Percentiles rank a stretch among this genome's conserved stretches.
Conservation (phyloP, 2,113 vertebrate genomes). For the Tautogolabrus adspersus region DNA sequence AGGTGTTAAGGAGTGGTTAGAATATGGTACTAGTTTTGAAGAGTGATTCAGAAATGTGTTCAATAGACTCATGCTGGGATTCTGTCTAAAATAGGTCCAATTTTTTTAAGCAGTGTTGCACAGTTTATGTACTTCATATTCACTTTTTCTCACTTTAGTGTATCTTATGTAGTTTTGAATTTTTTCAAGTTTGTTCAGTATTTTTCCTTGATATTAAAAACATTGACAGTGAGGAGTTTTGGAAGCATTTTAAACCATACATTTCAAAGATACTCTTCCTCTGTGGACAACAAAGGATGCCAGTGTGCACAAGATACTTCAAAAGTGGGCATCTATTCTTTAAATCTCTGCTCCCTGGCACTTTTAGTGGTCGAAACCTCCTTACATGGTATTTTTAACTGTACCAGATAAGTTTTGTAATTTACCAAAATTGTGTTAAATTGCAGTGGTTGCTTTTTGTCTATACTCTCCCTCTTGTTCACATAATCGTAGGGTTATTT, state of each 20-base stretch:
- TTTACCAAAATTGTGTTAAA: background rate
- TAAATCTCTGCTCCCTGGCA: background rate
- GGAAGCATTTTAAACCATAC: background rate
- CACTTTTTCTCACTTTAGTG: too few relatives aligned
- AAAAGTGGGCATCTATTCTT: background rate
- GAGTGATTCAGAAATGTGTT: too few relatives aligned
- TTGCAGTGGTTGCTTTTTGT: background rate
- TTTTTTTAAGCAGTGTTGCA: too few relatives aligned
- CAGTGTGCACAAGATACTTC: background rate
- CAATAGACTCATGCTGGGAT: too few relatives aligned
- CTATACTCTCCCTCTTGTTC: constrained; percentile 13
- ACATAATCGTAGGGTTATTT: constrained; percentile 12
- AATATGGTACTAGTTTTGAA: too few relatives aligned
- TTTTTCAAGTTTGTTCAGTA: background rate
- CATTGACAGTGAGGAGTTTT: background rate
- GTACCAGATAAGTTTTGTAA: background rate
- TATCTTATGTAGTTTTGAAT: too few relatives aligned
- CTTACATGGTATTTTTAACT: background rate
- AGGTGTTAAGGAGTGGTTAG: too few relatives aligned
- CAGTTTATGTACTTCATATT: too few relatives aligned
- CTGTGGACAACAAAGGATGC: background rate
- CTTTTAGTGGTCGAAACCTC: background rate
- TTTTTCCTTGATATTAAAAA: background rate
- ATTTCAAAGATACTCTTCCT: background rate
- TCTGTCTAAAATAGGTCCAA: too few relatives aligned